Evolutionary conservation across 2,888 invertebrate genomes (phyloP), one percentile per base, ranked within the genome.

Genomic region (Desoria tigrina): DNA sequence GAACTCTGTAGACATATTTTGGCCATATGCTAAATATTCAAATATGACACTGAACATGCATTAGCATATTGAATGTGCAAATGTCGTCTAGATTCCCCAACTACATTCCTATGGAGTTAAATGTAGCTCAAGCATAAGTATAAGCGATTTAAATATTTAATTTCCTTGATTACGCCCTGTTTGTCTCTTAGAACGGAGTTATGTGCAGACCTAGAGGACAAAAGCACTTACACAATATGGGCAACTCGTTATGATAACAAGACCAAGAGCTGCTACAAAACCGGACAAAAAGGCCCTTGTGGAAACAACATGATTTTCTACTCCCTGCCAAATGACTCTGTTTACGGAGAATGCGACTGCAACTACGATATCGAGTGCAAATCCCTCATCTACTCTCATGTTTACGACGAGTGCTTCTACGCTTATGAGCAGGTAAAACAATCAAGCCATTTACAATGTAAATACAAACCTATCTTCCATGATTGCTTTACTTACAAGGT

Each of bases 261-360:
- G 26, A 75, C 75, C 1, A 49, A 57, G 45, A 53, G 66, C 45
- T 76, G 76, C 61, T 74, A 73, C 69, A 68, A 66, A 65, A 76
- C 76, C 39, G 75, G 74, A 18, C 72, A 74, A 56, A 69, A 61
- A 60, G 76, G 76, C 50, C 76, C 76, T 69, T 76, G 76, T 68
- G 76, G 76, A 24, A 74, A 74, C 23, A 74, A 76, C 71, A 76
- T 76, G 76, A 72, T 76, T 65, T 76, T 76, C 68, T 76, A 76
- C 68, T 73, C 74, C 42, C 61, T 72, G 9, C 64, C 69, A 11
- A 65, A 69, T 61, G 72, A 74, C 56, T 55, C 69, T 3, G 65
- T 66, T 18, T 70, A 66, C 28, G 72, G 76, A 49, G 74, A 74
- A 57, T 76, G 76, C 60, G 76, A 76, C 61, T 74, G 76, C 42